These are phyloP conservation scores for Epinotia bilunana DNA, from an alignment of 2,888 invertebrate genomes.

Conservation along the genomic window DNA sequence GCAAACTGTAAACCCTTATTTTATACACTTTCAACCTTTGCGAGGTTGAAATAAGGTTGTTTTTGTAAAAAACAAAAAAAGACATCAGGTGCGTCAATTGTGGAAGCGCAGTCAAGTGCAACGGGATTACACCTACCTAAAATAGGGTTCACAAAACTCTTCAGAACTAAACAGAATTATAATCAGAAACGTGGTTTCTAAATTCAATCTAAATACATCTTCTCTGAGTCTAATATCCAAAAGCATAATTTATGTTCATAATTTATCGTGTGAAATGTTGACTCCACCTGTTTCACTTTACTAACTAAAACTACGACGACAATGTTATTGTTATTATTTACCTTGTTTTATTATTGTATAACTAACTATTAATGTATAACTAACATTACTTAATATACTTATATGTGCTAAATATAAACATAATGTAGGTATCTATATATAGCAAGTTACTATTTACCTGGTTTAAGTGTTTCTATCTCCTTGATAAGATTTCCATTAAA, in stretches of 20 bases:
- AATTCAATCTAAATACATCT: background rate
- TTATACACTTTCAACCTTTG: background rate
- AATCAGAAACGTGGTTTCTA: background rate
- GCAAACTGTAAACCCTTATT: background rate
- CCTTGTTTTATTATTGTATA: background rate
- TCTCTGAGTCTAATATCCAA: background rate
- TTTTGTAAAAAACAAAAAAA: slow-evolving; percentile 4
- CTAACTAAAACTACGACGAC: background rate
- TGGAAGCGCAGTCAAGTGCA: slow-evolving; percentile 57
- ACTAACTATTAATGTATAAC: too few species aligned
- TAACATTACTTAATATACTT: too few species aligned
- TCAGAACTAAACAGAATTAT: slow-evolving; percentile 45
- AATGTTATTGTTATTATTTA: background rate
- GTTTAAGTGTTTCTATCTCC: too few species aligned
- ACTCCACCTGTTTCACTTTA: slow-evolving; percentile 56
- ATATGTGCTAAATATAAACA: too few species aligned
- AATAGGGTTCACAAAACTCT: slow-evolving; percentile 51
- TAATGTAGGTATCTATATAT: too few species aligned
- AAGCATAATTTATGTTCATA: background rate
- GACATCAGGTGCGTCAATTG: slow-evolving; percentile 53
- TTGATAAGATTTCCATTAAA: too few species aligned
- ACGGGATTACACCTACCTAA: slow-evolving; percentile 48
- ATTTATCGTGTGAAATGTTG: slow-evolving; percentile 50
- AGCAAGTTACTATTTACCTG: background rate
- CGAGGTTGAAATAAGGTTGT: background rate